Evolutionary conservation across 2,113 vertebrate species (phyloP).

Genomic region (Limnothrissa miodon): DNA sequence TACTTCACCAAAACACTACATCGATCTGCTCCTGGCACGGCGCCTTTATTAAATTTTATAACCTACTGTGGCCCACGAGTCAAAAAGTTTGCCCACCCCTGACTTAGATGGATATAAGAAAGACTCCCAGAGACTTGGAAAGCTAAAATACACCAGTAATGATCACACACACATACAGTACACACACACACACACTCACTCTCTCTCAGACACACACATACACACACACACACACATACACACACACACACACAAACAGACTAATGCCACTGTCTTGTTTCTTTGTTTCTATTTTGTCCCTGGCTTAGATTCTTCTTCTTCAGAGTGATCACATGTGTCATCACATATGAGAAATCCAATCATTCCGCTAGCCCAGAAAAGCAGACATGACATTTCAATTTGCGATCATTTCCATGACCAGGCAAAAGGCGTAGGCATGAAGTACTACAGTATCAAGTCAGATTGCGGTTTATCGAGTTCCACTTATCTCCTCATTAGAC

Average conservation of each 20-base stretch:
- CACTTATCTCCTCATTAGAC: not conserved
- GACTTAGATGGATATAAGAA: not conserved
- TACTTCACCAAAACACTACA: too few species aligned
- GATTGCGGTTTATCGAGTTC: not conserved
- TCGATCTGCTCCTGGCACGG: too few species aligned
- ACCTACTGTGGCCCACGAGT: too few species aligned
- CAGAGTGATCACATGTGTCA: not conserved
- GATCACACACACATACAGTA: not conserved
- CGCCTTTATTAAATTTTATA: too few species aligned
- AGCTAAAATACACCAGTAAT: not conserved
- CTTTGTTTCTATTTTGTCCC: not conserved
- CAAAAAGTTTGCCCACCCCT: too few species aligned
- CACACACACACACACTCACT: not conserved
- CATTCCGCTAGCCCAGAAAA: not conserved
- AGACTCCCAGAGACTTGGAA: not conserved
- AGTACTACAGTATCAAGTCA: not conserved
- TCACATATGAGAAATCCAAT: not conserved
- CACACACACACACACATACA: not conserved
- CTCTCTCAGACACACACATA: not conserved
- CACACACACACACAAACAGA: not conserved
- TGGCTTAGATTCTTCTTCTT: not conserved
- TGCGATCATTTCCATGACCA: not conserved
- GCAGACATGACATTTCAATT: conserved; percentile 3
- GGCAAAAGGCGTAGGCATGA: not conserved
- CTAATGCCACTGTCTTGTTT: not conserved